phyloP scores from a whole-genome alignment of 2,888 invertebrate genomes.

The Trichogramma evanescens region DNA sequence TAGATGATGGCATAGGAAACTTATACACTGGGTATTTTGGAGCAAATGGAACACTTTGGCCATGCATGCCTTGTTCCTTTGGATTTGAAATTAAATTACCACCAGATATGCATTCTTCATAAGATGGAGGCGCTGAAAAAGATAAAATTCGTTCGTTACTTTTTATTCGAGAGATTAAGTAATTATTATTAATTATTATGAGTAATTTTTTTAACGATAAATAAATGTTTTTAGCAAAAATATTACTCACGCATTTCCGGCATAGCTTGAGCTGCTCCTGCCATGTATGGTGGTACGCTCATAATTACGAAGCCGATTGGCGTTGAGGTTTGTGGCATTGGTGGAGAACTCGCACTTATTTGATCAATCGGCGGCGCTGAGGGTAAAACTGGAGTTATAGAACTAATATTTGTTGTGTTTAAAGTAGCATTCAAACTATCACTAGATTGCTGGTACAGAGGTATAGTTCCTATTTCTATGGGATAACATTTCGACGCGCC shows the following conservation, averaged over 20 bases:
- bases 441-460: slow-evolving; percentile 50
- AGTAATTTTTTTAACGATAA: too few species aligned
- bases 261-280: slow-evolving; percentile 5
- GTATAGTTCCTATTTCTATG: slow-evolving; percentile 65
- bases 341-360: neutral
- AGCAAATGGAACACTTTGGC: slow-evolving; percentile 7
- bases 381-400: neutral
- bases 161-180: neutral
- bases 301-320: slow-evolving; percentile 28
- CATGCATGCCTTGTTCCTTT: slow-evolving; percentile 8
- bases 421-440: slow-evolving; percentile 1
- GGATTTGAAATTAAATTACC: slow-evolving; percentile 6
- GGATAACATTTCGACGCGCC: slow-evolving; percentile 60
- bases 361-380: slow-evolving; percentile 12
- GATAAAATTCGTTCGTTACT: neutral
- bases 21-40: slow-evolving; percentile 15
- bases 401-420: too few species aligned
- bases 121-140: slow-evolving; percentile 25
- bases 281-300: slow-evolving; percentile 4
- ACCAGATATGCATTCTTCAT: slow-evolving; percentile 20
- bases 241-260: slow-evolving; percentile 20
- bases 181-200: too few species aligned
- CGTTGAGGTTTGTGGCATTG: neutral
- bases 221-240: too few species aligned
- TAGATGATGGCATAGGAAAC: slow-evolving; percentile 11